These are phyloP conservation scores for Cecropterus lyciades DNA, from an alignment of 1,140 invertebrate species.

Conservation along the genomic window DNA sequence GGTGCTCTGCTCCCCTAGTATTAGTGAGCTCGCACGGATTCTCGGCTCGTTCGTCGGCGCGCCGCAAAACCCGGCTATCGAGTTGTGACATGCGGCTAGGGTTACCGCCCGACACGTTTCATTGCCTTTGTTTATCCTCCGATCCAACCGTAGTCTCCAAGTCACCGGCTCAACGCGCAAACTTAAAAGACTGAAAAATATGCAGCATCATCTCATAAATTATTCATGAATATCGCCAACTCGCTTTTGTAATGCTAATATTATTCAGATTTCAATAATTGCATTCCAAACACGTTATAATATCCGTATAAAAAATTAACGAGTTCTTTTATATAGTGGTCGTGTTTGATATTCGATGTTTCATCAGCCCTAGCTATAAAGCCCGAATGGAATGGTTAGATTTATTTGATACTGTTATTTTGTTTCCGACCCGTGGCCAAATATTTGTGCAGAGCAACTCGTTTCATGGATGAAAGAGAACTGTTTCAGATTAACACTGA, in stretches of 20 bases:
- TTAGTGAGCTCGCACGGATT: slow-evolving; percentile 62
- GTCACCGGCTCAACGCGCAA: slow-evolving; percentile 16
- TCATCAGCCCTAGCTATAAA: slow-evolving; percentile 42
- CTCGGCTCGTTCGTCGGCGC: slow-evolving; percentile 65
- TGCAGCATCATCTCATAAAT: slow-evolving; percentile 49
- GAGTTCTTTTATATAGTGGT: slow-evolving; percentile 46
- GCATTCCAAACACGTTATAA: slow-evolving; percentile 64
- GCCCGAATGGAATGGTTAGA: slow-evolving; percentile 30
- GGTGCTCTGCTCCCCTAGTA: slow-evolving; percentile 64
- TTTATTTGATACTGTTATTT: slow-evolving; percentile 47
- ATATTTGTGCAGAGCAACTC: slow-evolving; percentile 47
- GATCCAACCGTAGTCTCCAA: slow-evolving; percentile 30
- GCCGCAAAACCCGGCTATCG: slow-evolving; percentile 65
- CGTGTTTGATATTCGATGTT: slow-evolving; percentile 23
- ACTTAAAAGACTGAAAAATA: slow-evolving; percentile 24
- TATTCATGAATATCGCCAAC: slow-evolving; percentile 55
- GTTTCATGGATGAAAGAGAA: slow-evolving; percentile 30
- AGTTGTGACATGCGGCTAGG: slow-evolving; percentile 54
- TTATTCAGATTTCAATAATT: slow-evolving; percentile 66
- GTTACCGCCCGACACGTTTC: slow-evolving; percentile 41
- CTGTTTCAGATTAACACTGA: slow-evolving; percentile 13
- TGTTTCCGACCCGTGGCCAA: slow-evolving; percentile 45
- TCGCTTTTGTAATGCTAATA: slow-evolving; percentile 63
- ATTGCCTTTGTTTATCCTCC: slow-evolving; percentile 30
- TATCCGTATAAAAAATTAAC: slow-evolving; percentile 51